These are phyloP conservation scores for Thyatira batis DNA, from an alignment of 2,888 invertebrate species.

Conservation along the genomic window DNA sequence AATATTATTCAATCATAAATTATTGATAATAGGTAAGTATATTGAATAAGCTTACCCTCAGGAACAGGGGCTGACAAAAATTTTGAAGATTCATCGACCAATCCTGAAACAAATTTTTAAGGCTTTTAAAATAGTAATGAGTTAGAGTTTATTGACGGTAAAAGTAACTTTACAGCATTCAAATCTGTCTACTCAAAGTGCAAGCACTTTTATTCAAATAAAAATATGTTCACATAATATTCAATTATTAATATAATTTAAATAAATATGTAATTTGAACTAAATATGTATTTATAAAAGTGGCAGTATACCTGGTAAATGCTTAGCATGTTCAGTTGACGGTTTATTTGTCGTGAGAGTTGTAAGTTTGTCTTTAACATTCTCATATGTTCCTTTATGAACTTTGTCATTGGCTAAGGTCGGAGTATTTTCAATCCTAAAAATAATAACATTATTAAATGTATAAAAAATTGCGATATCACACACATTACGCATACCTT, in stretches of 20 bases:
- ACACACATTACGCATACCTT: constrained; percentile 35
- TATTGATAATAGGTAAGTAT: too few species aligned
- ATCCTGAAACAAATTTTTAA: constrained; percentile 41
- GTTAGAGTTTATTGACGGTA: too few species aligned
- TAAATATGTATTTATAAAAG: too few species aligned
- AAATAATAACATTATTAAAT: constrained; percentile 7
- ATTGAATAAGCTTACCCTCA: constrained; percentile 56
- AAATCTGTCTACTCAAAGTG: too few species aligned
- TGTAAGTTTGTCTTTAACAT: constrained; percentile 49
- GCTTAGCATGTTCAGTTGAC: constrained; percentile 31
- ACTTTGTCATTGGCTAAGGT: constrained; percentile 46
- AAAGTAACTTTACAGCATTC: too few species aligned
- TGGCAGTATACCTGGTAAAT: constrained; percentile 46
- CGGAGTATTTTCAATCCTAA: constrained; percentile 46
- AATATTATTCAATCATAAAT: too few species aligned
- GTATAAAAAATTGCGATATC: background rate
- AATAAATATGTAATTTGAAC: background rate
- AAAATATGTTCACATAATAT: background rate
- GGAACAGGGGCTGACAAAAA: constrained; percentile 55
- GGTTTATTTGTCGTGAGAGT: constrained; percentile 40
- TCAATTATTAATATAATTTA: background rate
- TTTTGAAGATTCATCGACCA: constrained; percentile 58
- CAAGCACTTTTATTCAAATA: too few species aligned
- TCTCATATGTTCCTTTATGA: constrained; percentile 46
- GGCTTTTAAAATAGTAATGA: too few species aligned